Percentiles rank a stretch among this genome's conserved stretches.
Evolutionary conservation across 2,113 vertebrate species (phyloP).

Genomic region (Archilochus colubris): DNA sequence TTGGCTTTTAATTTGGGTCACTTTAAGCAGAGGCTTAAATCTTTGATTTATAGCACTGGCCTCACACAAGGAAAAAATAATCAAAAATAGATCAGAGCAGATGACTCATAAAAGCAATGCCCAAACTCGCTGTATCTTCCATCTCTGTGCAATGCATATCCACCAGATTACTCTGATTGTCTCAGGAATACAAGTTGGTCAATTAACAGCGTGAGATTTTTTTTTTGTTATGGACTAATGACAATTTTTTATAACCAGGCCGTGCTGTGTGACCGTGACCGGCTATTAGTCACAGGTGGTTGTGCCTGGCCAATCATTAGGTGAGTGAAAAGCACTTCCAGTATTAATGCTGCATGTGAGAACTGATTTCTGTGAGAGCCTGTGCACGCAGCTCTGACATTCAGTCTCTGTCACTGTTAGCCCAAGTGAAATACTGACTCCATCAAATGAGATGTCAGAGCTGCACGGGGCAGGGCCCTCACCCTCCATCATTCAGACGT

Average conservation of each 20-base stretch:
- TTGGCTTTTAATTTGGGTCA: constrained; percentile 29
- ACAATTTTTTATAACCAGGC: constrained; percentile 5
- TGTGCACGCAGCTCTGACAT: background rate
- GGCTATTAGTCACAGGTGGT: constrained; percentile 44
- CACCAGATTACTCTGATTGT: background rate
- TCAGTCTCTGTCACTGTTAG: constrained; percentile 31
- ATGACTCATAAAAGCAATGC: constrained; percentile 17
- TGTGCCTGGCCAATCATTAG: background rate
- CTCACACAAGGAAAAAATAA: constrained; percentile 35
- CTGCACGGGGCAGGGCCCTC: constrained; percentile 1
- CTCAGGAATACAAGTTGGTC: constrained; percentile 19
- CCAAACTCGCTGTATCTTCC: background rate
- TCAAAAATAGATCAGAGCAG: constrained; percentile 12
- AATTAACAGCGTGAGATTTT: constrained; percentile 38
- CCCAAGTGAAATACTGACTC: background rate
- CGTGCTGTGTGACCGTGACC: background rate
- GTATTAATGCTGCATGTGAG: background rate
- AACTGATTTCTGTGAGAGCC: constrained; percentile 38
- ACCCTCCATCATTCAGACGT: background rate
- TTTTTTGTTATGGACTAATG: background rate
- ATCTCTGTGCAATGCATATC: background rate
- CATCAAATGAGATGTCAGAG: background rate
- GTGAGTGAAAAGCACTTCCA: constrained; percentile 1
- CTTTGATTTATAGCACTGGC: constrained; percentile 45
- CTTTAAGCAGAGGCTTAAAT: background rate